Percentiles rank a stretch among this genome's conserved stretches.
These are phyloP conservation scores for Salmo trutta DNA, from an alignment of 2,797 vertebrate species.

Conservation along the genomic window DNA sequence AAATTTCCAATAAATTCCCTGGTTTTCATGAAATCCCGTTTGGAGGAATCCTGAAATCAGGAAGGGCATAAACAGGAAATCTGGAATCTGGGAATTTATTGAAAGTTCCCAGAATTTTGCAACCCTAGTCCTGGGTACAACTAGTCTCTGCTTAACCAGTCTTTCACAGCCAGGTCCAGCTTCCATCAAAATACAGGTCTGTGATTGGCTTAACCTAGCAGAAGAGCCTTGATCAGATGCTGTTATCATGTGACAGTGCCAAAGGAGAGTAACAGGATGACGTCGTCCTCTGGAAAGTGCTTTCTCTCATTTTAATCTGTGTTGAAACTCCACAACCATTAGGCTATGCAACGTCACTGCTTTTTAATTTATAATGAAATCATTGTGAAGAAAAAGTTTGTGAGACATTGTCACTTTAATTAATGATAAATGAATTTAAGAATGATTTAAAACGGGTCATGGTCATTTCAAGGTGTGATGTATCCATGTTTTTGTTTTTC, in stretches of 20 bases:
- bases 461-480: conserved; percentile 14
- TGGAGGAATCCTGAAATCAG: too few species aligned
- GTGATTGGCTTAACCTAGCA: conserved; percentile 32
- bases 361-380: conserved; percentile 48
- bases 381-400: conserved; percentile 39
- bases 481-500: conserved; percentile 49
- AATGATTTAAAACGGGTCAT: conserved; percentile 46
- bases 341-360: conserved; percentile 37
- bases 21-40: too few species aligned
- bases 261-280: conserved; percentile 31
- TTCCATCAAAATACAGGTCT: background rate
- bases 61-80: too few species aligned
- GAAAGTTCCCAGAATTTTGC: too few species aligned
- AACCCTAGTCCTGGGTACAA: conserved; percentile 24
- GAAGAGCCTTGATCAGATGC: conserved; percentile 17
- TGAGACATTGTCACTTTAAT: conserved; percentile 41
- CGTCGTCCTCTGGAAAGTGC: conserved; percentile 5
- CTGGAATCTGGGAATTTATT: too few species aligned
- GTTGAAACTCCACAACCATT: conserved; percentile 22
- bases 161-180: background rate
- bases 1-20: too few species aligned
- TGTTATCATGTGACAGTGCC: conserved; percentile 36
- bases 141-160: background rate
- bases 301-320: conserved; percentile 40
- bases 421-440: conserved; percentile 40